Evolutionary conservation across 2,113 vertebrate genomes (phyloP), one percentile per base, ranked within the genome.

Genomic region (Microcebus ravelobensis): DNA sequence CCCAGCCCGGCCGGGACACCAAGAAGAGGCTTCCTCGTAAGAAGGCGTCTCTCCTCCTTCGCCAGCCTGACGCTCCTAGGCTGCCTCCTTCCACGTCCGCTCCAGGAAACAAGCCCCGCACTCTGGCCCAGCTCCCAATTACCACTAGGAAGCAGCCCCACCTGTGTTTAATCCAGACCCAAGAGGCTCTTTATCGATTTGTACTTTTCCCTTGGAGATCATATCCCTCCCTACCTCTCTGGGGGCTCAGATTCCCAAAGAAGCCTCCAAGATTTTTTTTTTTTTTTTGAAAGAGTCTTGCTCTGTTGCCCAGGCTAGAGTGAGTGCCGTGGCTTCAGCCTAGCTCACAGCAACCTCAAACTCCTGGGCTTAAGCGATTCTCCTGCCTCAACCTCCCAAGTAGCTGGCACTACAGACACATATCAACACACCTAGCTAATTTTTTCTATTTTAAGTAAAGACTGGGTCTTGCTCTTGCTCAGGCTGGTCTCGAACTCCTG

Each of bases 161-260:
- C 67, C 81, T 83, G 87, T 50, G n/a, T 68, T 77, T 90, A 89
- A 65, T 88, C 29, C 29, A 59, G 50, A 71, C 25, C 71, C 81
- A 83, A 93, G 42, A 82, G 2, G 10, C 21, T 94, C 39, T 68
- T 91, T 55, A 52, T 2, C 39, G 59, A 23, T 18, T 65, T 70
- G 61, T 23, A n/a, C 36, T 59, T 93, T 20, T 29, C 27, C 55
- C 80, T 85, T 73, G 23, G 59, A 82, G 36, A 50, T 59, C 76
- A 2, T 6, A 34, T 13, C 23, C 45, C 50, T 13, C n/a, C 79
- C 14, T 61, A 10, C 50, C 13, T 87, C 52, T 25, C 77, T 15
- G 4, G 29, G n/a, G 80, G 27, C 61, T 92, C n/a, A 15, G 55
- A 63, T 48, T 85, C 88, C 45, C 77, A 74, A 87, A 82, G 50